phyloP scores from a whole-genome alignment of 2,888 invertebrate genomes.

The Meandrusa payeni region DNA sequence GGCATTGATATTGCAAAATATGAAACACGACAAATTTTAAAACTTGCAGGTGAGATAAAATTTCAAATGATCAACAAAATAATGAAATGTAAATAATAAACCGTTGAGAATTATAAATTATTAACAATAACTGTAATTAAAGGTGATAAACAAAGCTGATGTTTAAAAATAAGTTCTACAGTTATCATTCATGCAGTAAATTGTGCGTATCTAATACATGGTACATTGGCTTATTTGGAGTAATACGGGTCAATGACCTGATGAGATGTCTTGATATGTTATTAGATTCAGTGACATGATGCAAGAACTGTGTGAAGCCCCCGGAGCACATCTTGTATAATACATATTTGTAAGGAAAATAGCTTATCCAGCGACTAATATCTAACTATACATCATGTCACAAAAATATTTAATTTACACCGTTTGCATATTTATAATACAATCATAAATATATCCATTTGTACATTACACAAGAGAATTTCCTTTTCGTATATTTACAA shows the following conservation, averaged over 20 bases:
- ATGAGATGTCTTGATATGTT: conserved; percentile 65
- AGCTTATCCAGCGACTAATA: conserved; percentile 50
- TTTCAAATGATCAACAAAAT: too few species aligned
- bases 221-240: conserved; percentile 37
- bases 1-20: too few species aligned
- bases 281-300: conserved; percentile 60
- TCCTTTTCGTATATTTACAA: conserved; percentile 68
- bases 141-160: conserved; percentile 47
- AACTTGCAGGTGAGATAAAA: too few species aligned
- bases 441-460: conserved; percentile 70
- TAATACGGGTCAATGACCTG: conserved; percentile 43
- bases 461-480: conserved; percentile 71
- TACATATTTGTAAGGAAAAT: conserved; percentile 59
- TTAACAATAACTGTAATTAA: conserved; percentile 37
- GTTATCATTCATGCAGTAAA: conserved; percentile 32
- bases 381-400: conserved; percentile 70
- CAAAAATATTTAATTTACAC: conserved; percentile 72
- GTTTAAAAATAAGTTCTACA: too few species aligned
- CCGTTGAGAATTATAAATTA: conserved; percentile 3
- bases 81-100: too few species aligned
- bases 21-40: too few species aligned
- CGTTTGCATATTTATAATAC: conserved; percentile 60
- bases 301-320: conserved; percentile 70
- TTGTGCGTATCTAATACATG: conserved; percentile 57
- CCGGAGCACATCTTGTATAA: conserved; percentile 43